Percentiles rank a stretch among this genome's conserved stretches.
phyloP scores from a whole-genome alignment of 2,113 vertebrate species.

The Agelaius tricolor region DNA sequence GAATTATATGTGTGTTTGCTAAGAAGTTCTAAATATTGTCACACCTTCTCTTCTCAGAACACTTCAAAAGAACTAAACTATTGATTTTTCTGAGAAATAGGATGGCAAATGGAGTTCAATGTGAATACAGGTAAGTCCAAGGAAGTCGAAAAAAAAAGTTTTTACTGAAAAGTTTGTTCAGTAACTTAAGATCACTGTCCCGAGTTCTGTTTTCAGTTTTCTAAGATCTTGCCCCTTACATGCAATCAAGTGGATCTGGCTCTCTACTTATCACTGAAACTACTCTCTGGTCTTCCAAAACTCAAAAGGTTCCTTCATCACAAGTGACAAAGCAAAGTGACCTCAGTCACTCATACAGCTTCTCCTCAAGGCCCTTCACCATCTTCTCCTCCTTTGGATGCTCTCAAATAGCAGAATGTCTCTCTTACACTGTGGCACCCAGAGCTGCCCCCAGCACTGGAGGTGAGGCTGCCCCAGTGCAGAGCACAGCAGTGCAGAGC shows the following conservation, averaged over 20 bases:
- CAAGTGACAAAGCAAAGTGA: neutral
- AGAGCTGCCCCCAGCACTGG: fast-evolving
- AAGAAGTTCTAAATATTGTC: neutral
- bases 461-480: fast-evolving
- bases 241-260: neutral
- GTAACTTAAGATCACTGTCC: neutral
- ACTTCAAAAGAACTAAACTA: neutral
- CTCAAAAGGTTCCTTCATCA: neutral
- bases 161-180: neutral
- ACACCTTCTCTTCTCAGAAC: neutral
- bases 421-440: no score
- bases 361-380: neutral
- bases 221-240: neutral
- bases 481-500: neutral
- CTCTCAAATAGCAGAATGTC: fast-evolving
- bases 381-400: neutral
- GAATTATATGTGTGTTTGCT: neutral
- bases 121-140: neutral
- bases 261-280: neutral
- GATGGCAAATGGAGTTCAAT: neutral
- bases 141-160: neutral
- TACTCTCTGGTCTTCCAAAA: neutral
- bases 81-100: neutral
- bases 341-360: fast-evolving
- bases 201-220: neutral